Evolutionary conservation across 1,140 invertebrate species (phyloP), one percentile per base, ranked within the genome.

Genomic region (Trichogramma pretiosum): DNA sequence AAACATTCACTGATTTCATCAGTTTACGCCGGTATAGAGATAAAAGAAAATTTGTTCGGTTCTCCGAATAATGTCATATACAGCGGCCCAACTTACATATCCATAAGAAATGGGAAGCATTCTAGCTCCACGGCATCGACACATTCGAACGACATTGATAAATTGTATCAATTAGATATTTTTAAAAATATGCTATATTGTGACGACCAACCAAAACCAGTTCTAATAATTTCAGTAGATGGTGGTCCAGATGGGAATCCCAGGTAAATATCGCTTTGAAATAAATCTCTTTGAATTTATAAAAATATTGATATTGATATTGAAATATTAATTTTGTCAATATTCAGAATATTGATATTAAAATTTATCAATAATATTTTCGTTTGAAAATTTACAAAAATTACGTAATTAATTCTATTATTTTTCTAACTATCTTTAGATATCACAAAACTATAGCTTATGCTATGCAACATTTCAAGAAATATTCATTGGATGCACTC

Each of bases 401-500:
- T n/a, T n/a, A n/a, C n/a, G n/a, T n/a, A n/a, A n/a, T n/a, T n/a
- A n/a, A n/a, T n/a, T n/a, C n/a, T n/a, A 67, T n/a, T n/a, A n/a
- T n/a, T n/a, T n/a, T n/a, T n/a, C n/a, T n/a, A n/a, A n/a, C n/a
- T n/a, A n/a, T n/a, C 44, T 67, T 67, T 24, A 42, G 65, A 46
- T 65, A 67, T 59, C 33, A 32, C 16, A 57, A 66, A 50, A 59
- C 61, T 13, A 68, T 71, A 26, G 38, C 44, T 4, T 38, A 43
- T 47, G 67, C 61, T 30, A 60, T 68, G 41, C 22, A 61, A 5
- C 56, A 65, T 53, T 72, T 72, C 57, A 46, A 53, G 37, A 41
- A 54, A 30, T 53, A 55, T 46, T 56, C 73, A 59, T 51, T 73
- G 17, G 72, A 74, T 57, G 68, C 64, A 26, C 16, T 72, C 36